Conservation (phyloP, 2,113 vertebrate genomes). For the Eulemur macaco region DNA sequence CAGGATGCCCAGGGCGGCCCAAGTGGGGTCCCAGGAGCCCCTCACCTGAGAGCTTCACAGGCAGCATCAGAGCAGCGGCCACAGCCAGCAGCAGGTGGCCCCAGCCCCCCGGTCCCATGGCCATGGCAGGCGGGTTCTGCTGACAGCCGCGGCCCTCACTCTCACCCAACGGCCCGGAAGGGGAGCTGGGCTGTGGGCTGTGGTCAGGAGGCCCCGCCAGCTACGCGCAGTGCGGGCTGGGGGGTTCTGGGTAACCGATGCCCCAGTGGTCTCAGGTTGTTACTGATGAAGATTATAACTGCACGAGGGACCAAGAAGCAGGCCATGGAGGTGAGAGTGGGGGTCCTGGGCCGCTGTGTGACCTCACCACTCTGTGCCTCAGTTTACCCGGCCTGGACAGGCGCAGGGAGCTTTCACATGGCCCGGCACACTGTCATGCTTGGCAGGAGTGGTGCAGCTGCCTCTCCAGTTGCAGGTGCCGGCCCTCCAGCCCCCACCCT, state of each 20-base stretch:
- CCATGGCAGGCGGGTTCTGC: accelerated
- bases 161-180: neutral
- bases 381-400: neutral
- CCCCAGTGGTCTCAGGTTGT: neutral
- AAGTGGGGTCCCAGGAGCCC: neutral
- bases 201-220: neutral
- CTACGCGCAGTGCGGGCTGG: neutral
- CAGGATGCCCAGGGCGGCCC: neutral
- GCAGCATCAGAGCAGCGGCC: neutral
- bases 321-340: accelerated
- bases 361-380: neutral
- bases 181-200: neutral
- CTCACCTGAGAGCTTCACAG: neutral
- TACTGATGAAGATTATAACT: neutral
- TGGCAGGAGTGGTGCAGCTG: neutral
- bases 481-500: neutral
- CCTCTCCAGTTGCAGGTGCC: neutral
- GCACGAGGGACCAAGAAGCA: accelerated
- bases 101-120: neutral
- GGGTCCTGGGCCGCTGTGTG: neutral
- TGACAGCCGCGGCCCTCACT: accelerated
- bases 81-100: neutral
- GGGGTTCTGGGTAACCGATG: neutral
- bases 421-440: neutral
- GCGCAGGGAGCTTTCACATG: neutral